Evolutionary conservation across 2,888 invertebrate genomes (phyloP), one percentile per base, ranked within the genome.

Genomic region (Selenia dentaria): DNA sequence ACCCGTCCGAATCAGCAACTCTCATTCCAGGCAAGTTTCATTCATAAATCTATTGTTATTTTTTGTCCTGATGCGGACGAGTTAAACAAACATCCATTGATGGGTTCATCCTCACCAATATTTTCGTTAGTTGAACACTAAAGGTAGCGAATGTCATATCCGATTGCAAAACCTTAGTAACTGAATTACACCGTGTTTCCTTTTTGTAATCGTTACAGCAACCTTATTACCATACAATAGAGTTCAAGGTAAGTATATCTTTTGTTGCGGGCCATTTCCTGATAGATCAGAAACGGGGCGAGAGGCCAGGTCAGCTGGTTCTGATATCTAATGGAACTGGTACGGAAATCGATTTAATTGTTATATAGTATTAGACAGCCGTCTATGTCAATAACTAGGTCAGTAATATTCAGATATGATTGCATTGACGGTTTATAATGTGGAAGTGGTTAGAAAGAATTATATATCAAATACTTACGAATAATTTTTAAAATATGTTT

Each of bases 291-390:
- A 27, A 20, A 33, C 33, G n/a, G 27, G 27, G 9, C 6, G 34
- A 32, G 10, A 25, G 39, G 25, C n/a, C 28, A 33, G 18, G 28
- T 29, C 24, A 31, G 22, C 45, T 31, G 39, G 41, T 37, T 43
- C n/a, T 35, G 38, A 24, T 44, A 40, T 28, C 20, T 33, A 39
- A 29, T 45, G 35, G 38, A 49, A 47, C 40, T 45, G 27, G 34
- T 44, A 50, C 50, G 57, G 52, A 57, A 52, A 54, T 52, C 33
- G 42, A 48, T 48, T 41, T 49, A 47, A 48, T 52, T 51, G 51
- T 42, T 46, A 24, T 52, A 46, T 44, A 44, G 34, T 37, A 39
- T 26, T 29, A 38, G 49, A 49, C 34, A 49, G 29, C 18, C 31
- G 43, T 33, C 36, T 18, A 16, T 32, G 12, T 39, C 18, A 26